Base-by-base conservation (phyloP, 2,113 vertebrate genomes). In the Sinocyclocheilus grahami region DNA sequence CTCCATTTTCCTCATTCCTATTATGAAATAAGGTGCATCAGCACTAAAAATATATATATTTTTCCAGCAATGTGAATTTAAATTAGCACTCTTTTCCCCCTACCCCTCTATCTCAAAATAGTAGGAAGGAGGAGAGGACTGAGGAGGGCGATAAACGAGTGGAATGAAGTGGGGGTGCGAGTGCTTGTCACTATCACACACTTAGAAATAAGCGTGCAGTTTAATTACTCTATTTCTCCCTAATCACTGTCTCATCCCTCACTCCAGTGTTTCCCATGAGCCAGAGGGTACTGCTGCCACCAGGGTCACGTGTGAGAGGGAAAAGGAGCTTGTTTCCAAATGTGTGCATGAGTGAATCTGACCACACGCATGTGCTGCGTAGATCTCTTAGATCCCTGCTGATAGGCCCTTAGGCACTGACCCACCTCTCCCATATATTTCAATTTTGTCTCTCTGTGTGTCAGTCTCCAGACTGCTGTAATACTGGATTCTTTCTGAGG, bases 21-120 rank as follows among this genome's bases (percentile, higher is more conserved):
- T 94, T 95, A 94, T 93, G 92, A 94, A 94, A 94, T 46, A 90
- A 90, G 90, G 92, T 91, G 93, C 92, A 93, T 96, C 95, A 95
- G 94, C 95, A 95, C 78, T 89, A 87, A 92, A 93, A 93, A 91
- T 89, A 82, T 85, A 92, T 92, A 91, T 92, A 46, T 92, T 90
- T 92, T 89, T 85, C 88, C 88, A 91, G 92, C 91, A 91, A 27
- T 20, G 89, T 90, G 90, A 93, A 93, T 94, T 92, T 92, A 90
- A 94, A 94, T 94, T 89, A 90, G 92, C 89, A 91, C 83, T 75
- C 72, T 12, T 62, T 78, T 30, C 89, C 58, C 58, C 10, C 42
- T 27, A 16, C 39, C 53, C 82, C 58, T 89, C 65, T 7, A 86
- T 82, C 88, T 91, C 74, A 51, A 69, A 90, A 89, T 92, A 93